phyloP scores from a whole-genome alignment of 2,888 invertebrate genomes.

The Seira sanloemensis region DNA sequence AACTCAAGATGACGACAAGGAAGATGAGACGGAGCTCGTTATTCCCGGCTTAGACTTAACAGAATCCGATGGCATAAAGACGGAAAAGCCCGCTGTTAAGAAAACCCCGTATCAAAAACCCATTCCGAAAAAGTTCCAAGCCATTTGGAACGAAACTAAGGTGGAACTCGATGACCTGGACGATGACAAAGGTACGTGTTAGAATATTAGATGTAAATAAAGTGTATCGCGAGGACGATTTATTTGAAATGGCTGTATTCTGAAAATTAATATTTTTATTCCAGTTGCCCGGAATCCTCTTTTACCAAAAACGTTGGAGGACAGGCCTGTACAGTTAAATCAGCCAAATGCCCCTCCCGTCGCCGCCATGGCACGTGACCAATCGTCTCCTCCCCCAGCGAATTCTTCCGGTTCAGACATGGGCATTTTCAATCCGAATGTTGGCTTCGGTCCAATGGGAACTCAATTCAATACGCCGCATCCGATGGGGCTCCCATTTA shows the following conservation, averaged over 20 bases:
- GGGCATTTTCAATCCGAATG: slow-evolving; percentile 71
- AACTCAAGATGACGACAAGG: slow-evolving; percentile 73
- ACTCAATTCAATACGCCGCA: slow-evolving; percentile 46
- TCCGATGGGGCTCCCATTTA: slow-evolving; percentile 33
- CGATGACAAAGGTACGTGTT: slow-evolving; percentile 66
- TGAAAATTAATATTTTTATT: neutral
- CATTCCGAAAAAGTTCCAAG: slow-evolving; percentile 96
- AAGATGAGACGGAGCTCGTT: slow-evolving; percentile 74
- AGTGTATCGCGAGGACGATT: neutral
- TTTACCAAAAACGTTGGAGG: slow-evolving; percentile 65
- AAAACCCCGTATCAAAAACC: slow-evolving; percentile 95
- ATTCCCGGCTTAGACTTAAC: slow-evolving; percentile 92
- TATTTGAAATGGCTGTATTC: slow-evolving; percentile 3
- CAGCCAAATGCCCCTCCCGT: slow-evolving; percentile 10
- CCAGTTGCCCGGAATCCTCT: slow-evolving; percentile 67
- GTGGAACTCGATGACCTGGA: slow-evolving; percentile 71
- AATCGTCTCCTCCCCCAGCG: slow-evolving; percentile 38
- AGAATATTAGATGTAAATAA: neutral
- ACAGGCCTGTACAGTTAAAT: slow-evolving; percentile 22
- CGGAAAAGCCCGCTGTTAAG: slow-evolving; percentile 74
- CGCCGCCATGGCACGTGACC: slow-evolving; percentile 20
- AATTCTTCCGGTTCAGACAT: slow-evolving; percentile 25
- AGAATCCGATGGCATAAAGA: slow-evolving; percentile 71
- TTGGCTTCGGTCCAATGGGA: slow-evolving; percentile 70
- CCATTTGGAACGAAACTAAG: slow-evolving; percentile 88